Base-by-base conservation (phyloP, 2,797 vertebrate genomes). In the Champsocephalus esox region DNA sequence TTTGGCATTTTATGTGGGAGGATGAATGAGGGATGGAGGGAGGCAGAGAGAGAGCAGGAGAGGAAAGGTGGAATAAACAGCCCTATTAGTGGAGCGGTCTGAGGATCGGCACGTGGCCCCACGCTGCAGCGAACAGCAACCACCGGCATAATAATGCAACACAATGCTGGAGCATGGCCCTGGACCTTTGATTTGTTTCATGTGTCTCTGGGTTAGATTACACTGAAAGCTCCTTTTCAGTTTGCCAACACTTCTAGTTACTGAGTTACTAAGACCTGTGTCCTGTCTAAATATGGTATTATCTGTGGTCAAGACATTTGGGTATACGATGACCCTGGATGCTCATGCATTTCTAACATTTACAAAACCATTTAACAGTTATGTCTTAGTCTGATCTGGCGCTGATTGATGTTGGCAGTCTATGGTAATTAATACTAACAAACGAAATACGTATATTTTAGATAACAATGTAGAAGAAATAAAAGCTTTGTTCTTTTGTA, bases 1-100 rank as follows among this genome's bases (percentile, higher is more conserved):
- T 93, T 83, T 82, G 55, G 56, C 72, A 59, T 92, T 94, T 91
- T 93, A 93, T 92, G 91, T 87, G 88, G 89, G 75, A 82, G 79
- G 78, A 84, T 87, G 80, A 88, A 82, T 82, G 82, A 69, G 71
- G 56, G 67, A 73, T 19, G 10, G 72, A 70, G 57, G 56, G 68
- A 69, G 51, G 68, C 60, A 28, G 73, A 55, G 79, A 83, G 79
- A 75, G 64, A 66, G 45, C 56, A 54, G 50, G 73, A 62, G 57
- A 73, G 70, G 81, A 83, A 84, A 89, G 82, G 84, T 83, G 71
- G 87, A 77, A 85, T 89, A 91, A 93, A 87, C 80, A 79, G 86
- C 84, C 79, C 78, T 73, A 87, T 95, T 94, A 92, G 83, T 87
- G 72, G 57, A 67, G 67, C 75, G 87, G 90, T 70, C 79, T 52